Conservation (phyloP, 23 tunicate species). For the Ascidia mentula region DNA sequence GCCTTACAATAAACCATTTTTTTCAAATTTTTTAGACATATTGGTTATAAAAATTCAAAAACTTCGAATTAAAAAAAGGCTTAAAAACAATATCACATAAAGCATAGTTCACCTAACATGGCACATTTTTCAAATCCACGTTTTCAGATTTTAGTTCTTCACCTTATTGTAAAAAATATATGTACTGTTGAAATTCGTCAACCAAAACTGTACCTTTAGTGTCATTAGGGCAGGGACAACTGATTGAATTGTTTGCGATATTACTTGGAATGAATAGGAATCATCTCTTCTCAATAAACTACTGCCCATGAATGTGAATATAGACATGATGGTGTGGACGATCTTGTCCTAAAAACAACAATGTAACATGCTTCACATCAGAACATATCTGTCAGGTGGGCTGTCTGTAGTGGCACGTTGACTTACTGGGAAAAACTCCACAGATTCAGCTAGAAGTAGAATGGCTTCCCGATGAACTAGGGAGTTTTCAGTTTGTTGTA, state of each 20-base stretch:
- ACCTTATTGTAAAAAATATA: no score
- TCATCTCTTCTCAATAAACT: constrained; percentile 62
- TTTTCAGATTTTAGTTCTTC: no score
- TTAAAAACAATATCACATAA: no score
- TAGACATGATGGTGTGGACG: constrained; percentile 68
- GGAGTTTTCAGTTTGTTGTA: constrained; percentile 48
- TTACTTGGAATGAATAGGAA: constrained; percentile 69
- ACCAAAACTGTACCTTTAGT: constrained; percentile 21
- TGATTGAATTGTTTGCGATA: constrained; percentile 41
- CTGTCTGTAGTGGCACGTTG: background rate
- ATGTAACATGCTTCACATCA: background rate
- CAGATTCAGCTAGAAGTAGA: constrained; percentile 44
- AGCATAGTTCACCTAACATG: no score
- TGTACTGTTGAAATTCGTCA: no score
- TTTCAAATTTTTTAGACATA: no score
- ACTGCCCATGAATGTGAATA: constrained; percentile 79
- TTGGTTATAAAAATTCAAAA: no score
- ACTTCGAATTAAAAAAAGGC: no score
- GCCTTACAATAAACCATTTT: no score
- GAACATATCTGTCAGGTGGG: background rate
- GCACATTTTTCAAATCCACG: no score
- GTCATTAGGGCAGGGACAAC: constrained; percentile 55
- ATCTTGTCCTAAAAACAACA: constrained; percentile 54
- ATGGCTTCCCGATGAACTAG: constrained; percentile 65
- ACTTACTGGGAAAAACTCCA: constrained; percentile 52